Conservation (phyloP, 2,797 vertebrate species). For the Alectoris magna region DNA sequence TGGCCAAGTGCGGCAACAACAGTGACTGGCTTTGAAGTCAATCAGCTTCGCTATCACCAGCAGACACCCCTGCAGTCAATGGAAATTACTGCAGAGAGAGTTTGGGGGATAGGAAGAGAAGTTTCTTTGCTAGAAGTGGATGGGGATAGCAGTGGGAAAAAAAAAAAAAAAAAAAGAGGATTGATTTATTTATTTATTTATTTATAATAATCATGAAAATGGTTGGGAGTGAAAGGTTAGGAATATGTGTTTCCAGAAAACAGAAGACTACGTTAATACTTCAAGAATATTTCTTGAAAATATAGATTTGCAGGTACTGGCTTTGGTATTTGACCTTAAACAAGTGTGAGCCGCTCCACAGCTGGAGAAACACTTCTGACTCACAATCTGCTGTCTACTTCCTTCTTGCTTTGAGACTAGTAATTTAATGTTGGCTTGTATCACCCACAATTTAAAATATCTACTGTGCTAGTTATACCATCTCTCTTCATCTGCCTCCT, state of each 20-base stretch:
- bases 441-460: not conserved
- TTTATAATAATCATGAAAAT: constrained; percentile 30
- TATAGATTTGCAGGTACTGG: not conserved
- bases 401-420: not conserved
- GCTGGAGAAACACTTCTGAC: constrained; percentile 17
- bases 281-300: not conserved
- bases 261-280: not conserved
- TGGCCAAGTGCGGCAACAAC: constrained; percentile 67
- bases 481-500: not conserved
- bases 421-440: not conserved
- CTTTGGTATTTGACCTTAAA: constrained; percentile 54
- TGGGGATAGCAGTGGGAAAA: not conserved
- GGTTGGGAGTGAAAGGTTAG: not conserved
- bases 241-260: not conserved
- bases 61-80: constrained; percentile 60
- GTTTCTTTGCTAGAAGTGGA: constrained; percentile 20
- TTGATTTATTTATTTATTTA: not conserved
- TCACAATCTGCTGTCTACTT: constrained; percentile 21
- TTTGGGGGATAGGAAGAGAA: constrained; percentile 49
- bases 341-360: constrained; percentile 30
- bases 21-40: constrained; percentile 75
- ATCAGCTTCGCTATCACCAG: constrained; percentile 69
- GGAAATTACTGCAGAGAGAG: constrained; percentile 48
- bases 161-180: not conserved
- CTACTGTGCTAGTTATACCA: not conserved